Percentiles rank a stretch among this genome's conserved stretches.
phyloP scores from a whole-genome alignment of 2,797 vertebrate genomes.

The Lates japonicus region DNA sequence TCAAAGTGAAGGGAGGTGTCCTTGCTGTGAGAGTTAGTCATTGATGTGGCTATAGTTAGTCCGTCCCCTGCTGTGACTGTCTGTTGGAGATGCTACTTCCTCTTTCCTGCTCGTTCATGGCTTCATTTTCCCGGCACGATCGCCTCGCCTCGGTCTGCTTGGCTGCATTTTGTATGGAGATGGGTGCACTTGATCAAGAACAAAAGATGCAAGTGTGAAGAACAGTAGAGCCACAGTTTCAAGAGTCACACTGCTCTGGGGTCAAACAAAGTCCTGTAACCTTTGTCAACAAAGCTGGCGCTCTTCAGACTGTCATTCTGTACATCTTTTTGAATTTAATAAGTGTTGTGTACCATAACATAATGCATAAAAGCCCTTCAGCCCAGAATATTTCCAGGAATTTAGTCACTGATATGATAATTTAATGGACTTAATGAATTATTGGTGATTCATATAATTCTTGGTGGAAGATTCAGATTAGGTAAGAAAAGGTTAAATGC shows the following conservation, averaged over 20 bases:
- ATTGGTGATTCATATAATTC: neutral
- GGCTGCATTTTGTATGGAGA: slow-evolving; percentile 45
- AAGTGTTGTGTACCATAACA: neutral
- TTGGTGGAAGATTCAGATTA: slow-evolving; percentile 2
- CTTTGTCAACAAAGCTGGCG: slow-evolving; percentile 54
- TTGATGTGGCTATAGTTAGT: slow-evolving; percentile 91
- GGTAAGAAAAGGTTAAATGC: slow-evolving; percentile 39
- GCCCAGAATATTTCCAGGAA: neutral
- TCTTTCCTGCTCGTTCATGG: slow-evolving; percentile 59
- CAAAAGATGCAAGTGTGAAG: slow-evolving; percentile 64
- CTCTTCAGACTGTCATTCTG: slow-evolving; percentile 20
- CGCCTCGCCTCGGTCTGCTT: slow-evolving; percentile 50
- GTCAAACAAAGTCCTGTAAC: slow-evolving; percentile 51
- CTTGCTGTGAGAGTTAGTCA: slow-evolving; percentile 87
- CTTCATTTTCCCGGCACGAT: slow-evolving; percentile 58
- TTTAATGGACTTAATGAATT: slow-evolving; percentile 1
- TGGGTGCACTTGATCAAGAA: slow-evolving; percentile 63
- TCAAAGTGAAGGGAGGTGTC: slow-evolving; percentile 89
- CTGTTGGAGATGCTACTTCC: slow-evolving; percentile 83
- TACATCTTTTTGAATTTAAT: slow-evolving; percentile 19
- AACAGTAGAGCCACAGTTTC: slow-evolving; percentile 33
- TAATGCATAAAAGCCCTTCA: slow-evolving; percentile 6
- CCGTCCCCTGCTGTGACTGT: slow-evolving; percentile 83
- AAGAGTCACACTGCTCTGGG: slow-evolving; percentile 41
- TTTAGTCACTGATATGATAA: slow-evolving; percentile 9